phyloP scores from a whole-genome alignment of 2,113 vertebrate species.

The Tragulus kanchil region DNA sequence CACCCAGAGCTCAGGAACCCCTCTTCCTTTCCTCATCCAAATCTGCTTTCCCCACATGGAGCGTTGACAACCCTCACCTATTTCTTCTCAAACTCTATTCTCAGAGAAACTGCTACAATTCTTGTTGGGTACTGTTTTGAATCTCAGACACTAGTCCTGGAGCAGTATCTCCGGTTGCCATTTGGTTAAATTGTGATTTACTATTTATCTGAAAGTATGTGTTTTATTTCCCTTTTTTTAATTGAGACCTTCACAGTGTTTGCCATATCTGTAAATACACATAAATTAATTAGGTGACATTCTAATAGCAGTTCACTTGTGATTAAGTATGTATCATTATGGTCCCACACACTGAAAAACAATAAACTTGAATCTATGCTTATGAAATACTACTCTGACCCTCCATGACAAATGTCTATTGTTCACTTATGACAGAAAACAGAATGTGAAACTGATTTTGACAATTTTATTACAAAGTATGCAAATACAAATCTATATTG shows the following conservation, averaged over 20 bases:
- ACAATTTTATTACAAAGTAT: background rate
- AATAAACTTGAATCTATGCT: background rate
- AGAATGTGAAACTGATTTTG: background rate
- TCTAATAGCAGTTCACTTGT: background rate
- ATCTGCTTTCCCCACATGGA: background rate
- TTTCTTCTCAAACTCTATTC: background rate
- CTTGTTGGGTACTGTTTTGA: background rate
- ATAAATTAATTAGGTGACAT: background rate
- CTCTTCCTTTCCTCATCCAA: background rate
- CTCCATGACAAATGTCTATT: background rate
- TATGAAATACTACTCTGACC: background rate
- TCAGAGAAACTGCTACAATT: background rate
- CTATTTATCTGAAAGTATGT: background rate
- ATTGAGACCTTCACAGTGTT: background rate
- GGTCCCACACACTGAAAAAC: background rate
- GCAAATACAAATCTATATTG: background rate
- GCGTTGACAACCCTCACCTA: background rate
- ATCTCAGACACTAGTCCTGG: background rate
- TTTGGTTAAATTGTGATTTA: conserved; percentile 34
- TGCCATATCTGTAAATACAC: background rate
- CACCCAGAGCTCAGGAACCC: background rate
- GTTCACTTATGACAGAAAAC: conserved; percentile 16
- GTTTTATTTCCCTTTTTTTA: background rate
- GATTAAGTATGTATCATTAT: background rate
- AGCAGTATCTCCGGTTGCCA: background rate